Evolutionary conservation across 2,113 vertebrate genomes (phyloP).

Genomic region (Porphyrio hochstetteri): DNA sequence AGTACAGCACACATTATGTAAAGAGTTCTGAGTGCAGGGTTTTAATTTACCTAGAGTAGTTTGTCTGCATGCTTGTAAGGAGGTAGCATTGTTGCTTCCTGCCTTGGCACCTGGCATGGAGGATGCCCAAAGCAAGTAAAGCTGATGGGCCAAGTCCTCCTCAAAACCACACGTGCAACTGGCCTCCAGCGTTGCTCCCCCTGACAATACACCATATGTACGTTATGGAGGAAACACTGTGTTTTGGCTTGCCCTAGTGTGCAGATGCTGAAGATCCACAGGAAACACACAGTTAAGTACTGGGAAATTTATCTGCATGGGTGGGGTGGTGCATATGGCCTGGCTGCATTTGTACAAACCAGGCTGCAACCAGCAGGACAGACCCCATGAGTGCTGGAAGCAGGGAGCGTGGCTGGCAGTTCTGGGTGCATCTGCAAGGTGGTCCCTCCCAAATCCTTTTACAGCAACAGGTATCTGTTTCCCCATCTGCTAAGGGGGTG

Average conservation of each 20-base stretch:
- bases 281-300: neutral
- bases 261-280: neutral
- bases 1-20: neutral
- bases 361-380: neutral
- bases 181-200: fast-evolving
- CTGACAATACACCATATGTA: neutral
- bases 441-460: neutral
- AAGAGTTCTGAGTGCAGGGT: neutral
- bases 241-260: neutral
- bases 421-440: fast-evolving
- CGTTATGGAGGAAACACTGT: neutral
- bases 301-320: neutral
- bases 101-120: neutral
- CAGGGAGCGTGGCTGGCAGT: fast-evolving
- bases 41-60: neutral
- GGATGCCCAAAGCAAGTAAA: neutral
- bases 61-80: neutral
- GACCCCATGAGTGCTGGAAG: neutral
- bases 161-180: fast-evolving
- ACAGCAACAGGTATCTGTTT: neutral
- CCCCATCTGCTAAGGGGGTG: neutral
- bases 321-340: neutral
- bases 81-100: neutral
- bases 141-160: neutral
- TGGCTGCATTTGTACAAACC: neutral